Evolutionary conservation across 2,888 invertebrate genomes (phyloP), one percentile per base, ranked within the genome.

Genomic region (Macrosiphum euphorbiae): DNA sequence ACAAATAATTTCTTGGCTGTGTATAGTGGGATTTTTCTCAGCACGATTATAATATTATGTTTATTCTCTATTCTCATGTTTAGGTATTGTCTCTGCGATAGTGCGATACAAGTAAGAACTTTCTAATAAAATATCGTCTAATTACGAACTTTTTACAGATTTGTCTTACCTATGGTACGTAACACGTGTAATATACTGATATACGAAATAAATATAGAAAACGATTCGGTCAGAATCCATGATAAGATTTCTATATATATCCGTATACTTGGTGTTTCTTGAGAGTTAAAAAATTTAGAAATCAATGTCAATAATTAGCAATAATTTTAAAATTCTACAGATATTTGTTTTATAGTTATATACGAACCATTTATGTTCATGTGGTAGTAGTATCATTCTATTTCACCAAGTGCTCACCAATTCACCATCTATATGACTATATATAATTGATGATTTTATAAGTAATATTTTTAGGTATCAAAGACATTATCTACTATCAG

Each of bases 21-120:
- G 35, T 24, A 84, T 44, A 61, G 28, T 84, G 41, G 41, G 35
- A 91, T 58, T 58, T 55, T 91, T 91, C 91, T 91, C 85, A 85
- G 16, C 55, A 20, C 24, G 28, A 55, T 52, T 67, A 55, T 41
- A 88, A 52, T 52, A 41, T 52, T 41, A 3, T 41, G 52, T 91
- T 91, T 7, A 52, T 91, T 90, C 90, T 52, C 52, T 5, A 50
- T 90, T 90, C 90, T 52, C 41, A 55, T 41, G 35, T 90, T 78
- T 35, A 24, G 16, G 28, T 41, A 52, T 35, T 78, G 52, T 78
- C 11, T 50, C 41, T 78, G 24, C 7, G 1, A 52, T 24, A 89
- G 35, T 78, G 24, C 1, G 5, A 35, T 24, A 89, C 52, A 52
- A 47, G 10, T 24, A 41, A 41, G 13, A 35, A 91, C 90, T 91